These are phyloP conservation scores for Lasius platythorax DNA, from an alignment of 2,888 invertebrate species.

Conservation along the genomic window DNA sequence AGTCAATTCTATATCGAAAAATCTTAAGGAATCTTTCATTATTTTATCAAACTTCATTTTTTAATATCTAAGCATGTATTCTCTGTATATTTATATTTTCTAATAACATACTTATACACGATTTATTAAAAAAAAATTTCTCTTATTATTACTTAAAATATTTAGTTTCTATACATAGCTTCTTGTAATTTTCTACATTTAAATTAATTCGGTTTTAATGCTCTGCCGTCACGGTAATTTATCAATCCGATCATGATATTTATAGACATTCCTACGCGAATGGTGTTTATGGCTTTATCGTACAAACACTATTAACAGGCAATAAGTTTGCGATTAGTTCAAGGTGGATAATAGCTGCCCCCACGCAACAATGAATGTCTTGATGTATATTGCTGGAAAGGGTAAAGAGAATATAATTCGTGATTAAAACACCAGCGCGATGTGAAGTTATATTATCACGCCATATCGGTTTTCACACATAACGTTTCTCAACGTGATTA, in stretches of 20 bases:
- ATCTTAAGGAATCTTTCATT: not conserved
- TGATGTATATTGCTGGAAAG: not conserved
- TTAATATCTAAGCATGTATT: not conserved
- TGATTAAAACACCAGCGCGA: constrained; percentile 32
- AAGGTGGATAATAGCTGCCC: constrained; percentile 63
- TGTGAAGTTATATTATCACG: constrained; percentile 15
- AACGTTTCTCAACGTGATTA: constrained; percentile 15
- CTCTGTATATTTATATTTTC: not conserved
- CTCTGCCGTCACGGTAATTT: not conserved
- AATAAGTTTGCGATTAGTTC: constrained; percentile 75
- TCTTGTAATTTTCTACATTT: not conserved
- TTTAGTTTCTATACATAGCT: not conserved
- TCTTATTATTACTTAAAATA: not conserved
- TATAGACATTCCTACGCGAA: not conserved
- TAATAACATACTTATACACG: not conserved
- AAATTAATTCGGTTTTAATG: not conserved
- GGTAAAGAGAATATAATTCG: constrained; percentile 35
- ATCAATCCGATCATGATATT: constrained; percentile 10
- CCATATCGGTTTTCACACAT: not conserved
- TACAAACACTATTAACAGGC: constrained; percentile 73
- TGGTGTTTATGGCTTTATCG: constrained; percentile 66
- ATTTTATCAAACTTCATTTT: not conserved
- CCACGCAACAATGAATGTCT: constrained; percentile 1
- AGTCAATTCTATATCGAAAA: not conserved
- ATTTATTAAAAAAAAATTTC: not conserved